Evolutionary conservation across 2,797 vertebrate genomes (phyloP), one percentile per base, ranked within the genome.

Genomic region (Chelon auratus): DNA sequence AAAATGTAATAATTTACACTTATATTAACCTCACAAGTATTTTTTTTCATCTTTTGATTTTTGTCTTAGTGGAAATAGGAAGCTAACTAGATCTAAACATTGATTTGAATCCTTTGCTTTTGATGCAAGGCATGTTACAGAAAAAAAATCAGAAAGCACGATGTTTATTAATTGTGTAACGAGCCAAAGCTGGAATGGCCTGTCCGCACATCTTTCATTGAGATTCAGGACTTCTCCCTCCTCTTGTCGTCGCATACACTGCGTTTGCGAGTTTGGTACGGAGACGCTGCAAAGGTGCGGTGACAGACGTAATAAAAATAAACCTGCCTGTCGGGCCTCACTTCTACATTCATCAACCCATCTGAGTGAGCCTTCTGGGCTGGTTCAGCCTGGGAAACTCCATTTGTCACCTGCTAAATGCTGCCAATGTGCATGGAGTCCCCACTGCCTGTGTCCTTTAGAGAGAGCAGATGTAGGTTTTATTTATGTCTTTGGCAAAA

Each of bases 391-490:
- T 94, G 94, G 88, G 81, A 95, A 96, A 95, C 94, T 95, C 96
- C 96, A 97, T 97, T 97, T 98, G 96, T 97, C 95, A 97, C 94
- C 95, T 95, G 96, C 95, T 97, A 96, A 97, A 95, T 94, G 95
- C 95, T 95, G 95, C 95, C 95, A 93, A 87, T 93, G 93, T 81
- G 92, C 91, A 94, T 93, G 92, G 93, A 95, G 84, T 95, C 93
- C 93, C 94, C 92, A 93, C 93, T 89, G 78, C 93, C 92, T 92
- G 42, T 82, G 76, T 83, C 78, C 72, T 86, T 75, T 77, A 37
- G 91, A 94, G 93, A 93, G 94, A 93, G 94, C 93, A 92, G 94
- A 94, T 95, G 91, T 89, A 68, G 69, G 71, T 79, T 88, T 86
- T 90, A 85, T 86, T 87, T 68, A 89, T 87, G 81, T 81, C 45